Percentiles rank a stretch among this genome's conserved stretches.
phyloP scores from a whole-genome alignment of 2,113 vertebrate genomes.

The Tringa solitaria region DNA sequence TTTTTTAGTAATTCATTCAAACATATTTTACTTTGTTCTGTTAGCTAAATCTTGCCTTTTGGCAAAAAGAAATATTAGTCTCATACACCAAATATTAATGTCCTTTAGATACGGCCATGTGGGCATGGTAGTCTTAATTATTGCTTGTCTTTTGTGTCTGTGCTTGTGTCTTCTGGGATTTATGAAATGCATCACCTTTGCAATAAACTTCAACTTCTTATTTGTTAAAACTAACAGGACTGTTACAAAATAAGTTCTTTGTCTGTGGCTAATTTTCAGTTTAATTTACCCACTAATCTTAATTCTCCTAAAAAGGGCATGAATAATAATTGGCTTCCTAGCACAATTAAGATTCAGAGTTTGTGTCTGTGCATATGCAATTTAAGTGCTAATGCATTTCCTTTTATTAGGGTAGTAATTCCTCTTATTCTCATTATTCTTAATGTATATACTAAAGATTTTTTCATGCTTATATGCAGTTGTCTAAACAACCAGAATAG shows the following conservation, averaged over 20 bases:
- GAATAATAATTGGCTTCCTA: neutral
- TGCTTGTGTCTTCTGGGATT: neutral
- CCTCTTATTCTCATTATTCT: neutral
- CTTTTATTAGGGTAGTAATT: neutral
- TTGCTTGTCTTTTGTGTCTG: neutral
- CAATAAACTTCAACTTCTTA: neutral
- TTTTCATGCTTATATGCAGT: neutral
- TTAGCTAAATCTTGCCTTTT: neutral
- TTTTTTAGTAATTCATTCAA: neutral
- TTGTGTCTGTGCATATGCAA: neutral
- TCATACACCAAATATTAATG: neutral
- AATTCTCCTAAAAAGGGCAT: neutral
- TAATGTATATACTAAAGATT: neutral
- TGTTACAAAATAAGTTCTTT: neutral
- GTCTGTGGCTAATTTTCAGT: neutral
- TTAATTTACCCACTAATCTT: neutral
- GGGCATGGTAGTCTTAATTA: neutral
- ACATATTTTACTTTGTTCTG: neutral
- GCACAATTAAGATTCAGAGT: neutral
- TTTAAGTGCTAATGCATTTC: neutral
- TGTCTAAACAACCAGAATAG: neutral
- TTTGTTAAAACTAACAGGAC: neutral
- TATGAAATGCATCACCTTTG: neutral
- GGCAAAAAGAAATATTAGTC: neutral
- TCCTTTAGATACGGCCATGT: neutral